A percentile compares a stretch with the other conserved stretches of the same genome.
Conservation (phyloP, 2,113 vertebrate genomes). For the Apodemus sylvaticus region DNA sequence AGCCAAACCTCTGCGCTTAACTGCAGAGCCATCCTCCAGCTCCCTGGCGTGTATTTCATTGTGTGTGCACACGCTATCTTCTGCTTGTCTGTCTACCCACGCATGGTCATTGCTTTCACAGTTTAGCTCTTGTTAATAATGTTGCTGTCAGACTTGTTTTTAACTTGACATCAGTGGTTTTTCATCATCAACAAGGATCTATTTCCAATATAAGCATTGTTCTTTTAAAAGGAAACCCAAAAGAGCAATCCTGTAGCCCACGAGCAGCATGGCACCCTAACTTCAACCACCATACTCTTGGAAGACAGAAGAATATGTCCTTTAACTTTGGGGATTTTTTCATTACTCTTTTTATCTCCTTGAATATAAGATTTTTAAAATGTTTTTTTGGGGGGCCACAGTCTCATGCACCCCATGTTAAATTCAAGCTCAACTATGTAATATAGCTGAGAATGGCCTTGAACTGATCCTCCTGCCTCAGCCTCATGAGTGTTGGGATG, state of each 20-base stretch:
- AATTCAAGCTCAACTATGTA: background rate
- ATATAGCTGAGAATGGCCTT: background rate
- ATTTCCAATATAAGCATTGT: background rate
- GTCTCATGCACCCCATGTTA: background rate
- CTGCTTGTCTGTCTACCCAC: background rate
- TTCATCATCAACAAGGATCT: background rate
- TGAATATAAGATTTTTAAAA: background rate
- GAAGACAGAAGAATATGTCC: background rate
- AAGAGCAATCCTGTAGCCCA: background rate
- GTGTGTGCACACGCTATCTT: background rate
- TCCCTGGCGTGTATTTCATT: background rate
- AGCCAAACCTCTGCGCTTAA: background rate
- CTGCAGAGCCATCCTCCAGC: background rate
- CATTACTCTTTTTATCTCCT: background rate
- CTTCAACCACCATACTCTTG: background rate
- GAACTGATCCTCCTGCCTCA: background rate
- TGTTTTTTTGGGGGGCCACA: background rate
- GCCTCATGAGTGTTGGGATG: background rate
- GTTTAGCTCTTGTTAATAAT: background rate
- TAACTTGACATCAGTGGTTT: background rate
- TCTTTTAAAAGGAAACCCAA: conserved; percentile 13
- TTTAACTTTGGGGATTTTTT: background rate
- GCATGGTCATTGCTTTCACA: background rate
- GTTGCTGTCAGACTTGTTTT: background rate
- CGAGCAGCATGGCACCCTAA: background rate